Base-by-base conservation (phyloP, 2,888 invertebrate genomes). In the Cataglyphis albicans region DNA sequence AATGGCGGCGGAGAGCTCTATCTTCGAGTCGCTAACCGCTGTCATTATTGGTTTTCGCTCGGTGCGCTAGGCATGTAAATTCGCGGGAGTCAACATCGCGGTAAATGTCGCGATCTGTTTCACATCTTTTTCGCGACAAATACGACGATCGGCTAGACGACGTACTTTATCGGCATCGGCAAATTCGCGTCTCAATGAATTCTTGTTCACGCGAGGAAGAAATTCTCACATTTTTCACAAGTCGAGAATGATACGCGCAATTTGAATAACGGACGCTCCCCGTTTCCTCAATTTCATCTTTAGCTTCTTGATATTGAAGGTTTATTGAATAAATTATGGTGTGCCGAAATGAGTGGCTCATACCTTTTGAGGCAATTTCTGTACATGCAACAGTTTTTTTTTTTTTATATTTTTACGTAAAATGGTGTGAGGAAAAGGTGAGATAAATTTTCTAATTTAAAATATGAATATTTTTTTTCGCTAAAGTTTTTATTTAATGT, bases 41-140 rank as follows among this genome's bases (percentile, higher is more conserved):
- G 78, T 74, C 87, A 81, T 89, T 89, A 87, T 89, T 87, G 84
- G 87, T 84, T 86, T 87, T 86, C 64, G 76, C 65, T 74, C 64
- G 73, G 86, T 84, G 59, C 59, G 74, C 73, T 76, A 73, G 25
- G 57, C 55, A 84, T 75, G 87, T 78, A 84, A 87, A 88, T 88
- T 86, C 68, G 15, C 74, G 21, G 21, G 57, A 74, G 68, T 82
- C 73, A 57, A 61, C 78, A 70, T 57, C 21, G 9, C 25, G 9
- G 35, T 5, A 70, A 78, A 78, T 70, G 57, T 70, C 70, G 35
- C 78, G 78, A 70, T 78, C 78, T 70, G 78, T 78, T 78, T 78
- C 32, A 57, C 78, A 70, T 78, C 70, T 41, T 70, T 70, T 29
- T 41, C 52, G 41, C 44, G 59, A 81, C 75, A 83, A 83, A 83